Evolutionary conservation across 2,888 invertebrate genomes (phyloP).

Genomic region (Tetragonula carbonaria): DNA sequence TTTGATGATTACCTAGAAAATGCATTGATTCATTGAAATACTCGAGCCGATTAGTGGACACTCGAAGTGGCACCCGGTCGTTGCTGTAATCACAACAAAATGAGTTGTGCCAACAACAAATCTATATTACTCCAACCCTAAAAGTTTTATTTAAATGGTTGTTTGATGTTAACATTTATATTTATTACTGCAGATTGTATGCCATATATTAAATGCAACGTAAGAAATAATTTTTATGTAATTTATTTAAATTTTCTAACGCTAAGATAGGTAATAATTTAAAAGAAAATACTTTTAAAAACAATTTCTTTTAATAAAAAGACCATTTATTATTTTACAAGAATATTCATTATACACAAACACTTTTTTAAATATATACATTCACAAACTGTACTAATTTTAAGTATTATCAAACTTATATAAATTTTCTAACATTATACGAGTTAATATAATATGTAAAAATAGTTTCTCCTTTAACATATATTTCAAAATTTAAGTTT

Average conservation of each 20-base stretch:
- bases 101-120: conserved; percentile 84
- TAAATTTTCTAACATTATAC: conserved; percentile 19
- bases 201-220: conserved; percentile 6
- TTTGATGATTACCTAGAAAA: conserved; percentile 84
- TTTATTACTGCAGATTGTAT: conserved; percentile 12
- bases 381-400: conserved; percentile 23
- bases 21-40: conserved; percentile 84
- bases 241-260: neutral
- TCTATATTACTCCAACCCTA: conserved; percentile 63
- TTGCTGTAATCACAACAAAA: conserved; percentile 84
- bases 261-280: conserved; percentile 33
- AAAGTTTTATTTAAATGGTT: conserved; percentile 58
- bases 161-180: conserved; percentile 47
- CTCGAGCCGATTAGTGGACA: conserved; percentile 83
- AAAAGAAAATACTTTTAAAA: conserved; percentile 48
- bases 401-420: conserved; percentile 17
- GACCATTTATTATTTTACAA: conserved; percentile 53
- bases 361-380: conserved; percentile 40
- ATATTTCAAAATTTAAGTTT: conserved; percentile 36
- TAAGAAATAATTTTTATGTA: conserved; percentile 27
- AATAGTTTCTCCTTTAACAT: neutral
- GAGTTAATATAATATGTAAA: conserved; percentile 33
- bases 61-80: conserved; percentile 82
- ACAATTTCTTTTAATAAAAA: conserved; percentile 50
- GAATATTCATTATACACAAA: conserved; percentile 38